Evolutionary conservation across 2,113 vertebrate genomes (phyloP), one percentile per base, ranked within the genome.

Genomic region (Sphaerodactylus townsendi): DNA sequence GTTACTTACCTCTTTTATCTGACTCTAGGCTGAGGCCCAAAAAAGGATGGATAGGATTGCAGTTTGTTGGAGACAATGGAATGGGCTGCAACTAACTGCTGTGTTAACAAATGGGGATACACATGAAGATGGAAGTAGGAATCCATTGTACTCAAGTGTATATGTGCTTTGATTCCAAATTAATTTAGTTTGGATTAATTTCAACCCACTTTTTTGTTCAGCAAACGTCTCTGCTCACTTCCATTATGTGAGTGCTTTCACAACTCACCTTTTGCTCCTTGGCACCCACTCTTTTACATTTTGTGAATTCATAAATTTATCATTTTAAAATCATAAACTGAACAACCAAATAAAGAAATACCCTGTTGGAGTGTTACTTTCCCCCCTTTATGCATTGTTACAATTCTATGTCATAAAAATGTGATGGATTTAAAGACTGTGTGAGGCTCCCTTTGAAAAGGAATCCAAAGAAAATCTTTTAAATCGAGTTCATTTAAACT

Each of bases 401-500:
- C 95, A 92, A 93, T 93, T 92, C 91, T 86, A 85, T 86, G 83
- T 91, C 92, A 93, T 93, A 95, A 95, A 66, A 96, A 93, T 56
- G 77, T 75, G 81, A 87, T 86, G 86, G 91, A 91, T 93, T 95
- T 95, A 92, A 93, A 95, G 92, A 92, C 89, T 91, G 91, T 95
- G 92, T 93, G 94, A 96, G 92, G 89, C 86, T 94, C 87, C 89
- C 93, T 96, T 96, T 95, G 94, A 96, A 96, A 95, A 93, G 44
- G 82, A 87, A 90, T 94, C 91, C 88, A 93, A 91, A 92, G 92
- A 94, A 83, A 87, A 87, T 85, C 92, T 89, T 91, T 94, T 87
- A 94, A 95, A 96, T 95, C 93, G 87, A 62, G 86, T 92, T 93
- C 93, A 93, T 93, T 96, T 93, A 94, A 96, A 91, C 93, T 64